A percentile compares a stretch with the other conserved stretches of the same genome.
phyloP scores from a whole-genome alignment of 1,140 invertebrate genomes.

The Popillia japonica region DNA sequence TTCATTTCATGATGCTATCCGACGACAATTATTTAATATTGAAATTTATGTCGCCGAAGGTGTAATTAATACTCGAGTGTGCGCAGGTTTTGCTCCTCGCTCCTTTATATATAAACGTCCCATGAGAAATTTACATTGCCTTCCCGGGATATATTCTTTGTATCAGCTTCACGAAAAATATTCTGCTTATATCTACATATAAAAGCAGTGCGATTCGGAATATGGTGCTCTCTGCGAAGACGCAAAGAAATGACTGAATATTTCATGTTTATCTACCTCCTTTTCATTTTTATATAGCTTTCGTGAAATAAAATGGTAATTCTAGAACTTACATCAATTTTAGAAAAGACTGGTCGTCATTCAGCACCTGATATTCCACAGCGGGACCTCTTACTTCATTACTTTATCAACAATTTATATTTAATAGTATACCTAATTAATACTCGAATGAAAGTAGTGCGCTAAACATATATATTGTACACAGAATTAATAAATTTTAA shows the following conservation, averaged over 20 bases:
- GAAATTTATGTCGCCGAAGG: constrained; percentile 10
- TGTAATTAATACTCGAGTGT: background rate
- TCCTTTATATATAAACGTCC: background rate
- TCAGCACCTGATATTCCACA: no score
- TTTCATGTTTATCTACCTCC: background rate
- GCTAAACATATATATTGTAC: no score
- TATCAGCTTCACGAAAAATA: background rate
- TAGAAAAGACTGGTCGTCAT: background rate
- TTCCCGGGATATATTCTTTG: background rate
- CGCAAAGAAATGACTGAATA: background rate
- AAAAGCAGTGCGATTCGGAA: background rate
- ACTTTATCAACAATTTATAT: no score
- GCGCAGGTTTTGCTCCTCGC: background rate
- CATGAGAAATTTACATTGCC: background rate
- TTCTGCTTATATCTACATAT: constrained; percentile 18
- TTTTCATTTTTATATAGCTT: background rate
- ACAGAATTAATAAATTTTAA: no score
- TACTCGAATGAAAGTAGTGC: no score
- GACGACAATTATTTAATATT: background rate
- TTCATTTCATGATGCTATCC: background rate
- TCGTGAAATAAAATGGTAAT: background rate
- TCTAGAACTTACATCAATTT: background rate
- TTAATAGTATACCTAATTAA: no score
- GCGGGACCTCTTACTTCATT: no score
- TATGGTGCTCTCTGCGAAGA: background rate